A percentile compares a stretch with the other conserved stretches of the same genome.
Evolutionary conservation across 2,797 vertebrate genomes (phyloP).

Genomic region (Pristis pectinata): DNA sequence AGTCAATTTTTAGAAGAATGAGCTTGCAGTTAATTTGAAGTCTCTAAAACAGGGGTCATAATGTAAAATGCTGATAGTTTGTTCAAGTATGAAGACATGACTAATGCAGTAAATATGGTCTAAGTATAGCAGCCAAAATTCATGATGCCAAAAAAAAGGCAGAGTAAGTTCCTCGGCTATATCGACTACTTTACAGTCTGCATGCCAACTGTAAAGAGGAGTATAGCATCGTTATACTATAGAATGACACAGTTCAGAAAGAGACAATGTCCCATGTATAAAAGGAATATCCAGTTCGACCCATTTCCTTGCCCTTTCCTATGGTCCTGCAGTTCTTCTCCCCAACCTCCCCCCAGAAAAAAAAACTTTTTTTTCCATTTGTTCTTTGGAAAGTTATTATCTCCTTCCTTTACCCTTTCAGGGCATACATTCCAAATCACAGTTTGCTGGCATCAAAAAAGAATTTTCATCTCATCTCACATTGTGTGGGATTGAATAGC

Average conservation of each 20-base stretch:
- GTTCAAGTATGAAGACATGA: slow-evolving; percentile 29
- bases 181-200: background rate
- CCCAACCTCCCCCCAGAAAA: no score
- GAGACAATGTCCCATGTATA: background rate
- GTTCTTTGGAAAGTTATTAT: background rate
- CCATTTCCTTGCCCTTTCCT: no score
- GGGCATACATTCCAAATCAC: background rate
- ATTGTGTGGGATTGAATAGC: background rate
- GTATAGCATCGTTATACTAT: background rate
- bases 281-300: background rate
- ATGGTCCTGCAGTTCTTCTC: no score
- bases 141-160: background rate
- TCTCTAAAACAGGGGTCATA: background rate
- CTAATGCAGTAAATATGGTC: slow-evolving; percentile 35
- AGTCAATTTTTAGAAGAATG: background rate
- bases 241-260: background rate
- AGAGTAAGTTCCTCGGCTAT: background rate
- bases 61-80: slow-evolving; percentile 2
- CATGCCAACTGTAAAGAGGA: background rate
- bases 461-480: background rate
- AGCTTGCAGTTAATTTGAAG: background rate
- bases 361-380: background rate
- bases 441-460: background rate
- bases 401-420: background rate
- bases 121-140: slow-evolving; percentile 9